These are phyloP conservation scores for Mesorhabditis belari DNA, from an alignment of 2,888 invertebrate species.

Conservation along the genomic window DNA sequence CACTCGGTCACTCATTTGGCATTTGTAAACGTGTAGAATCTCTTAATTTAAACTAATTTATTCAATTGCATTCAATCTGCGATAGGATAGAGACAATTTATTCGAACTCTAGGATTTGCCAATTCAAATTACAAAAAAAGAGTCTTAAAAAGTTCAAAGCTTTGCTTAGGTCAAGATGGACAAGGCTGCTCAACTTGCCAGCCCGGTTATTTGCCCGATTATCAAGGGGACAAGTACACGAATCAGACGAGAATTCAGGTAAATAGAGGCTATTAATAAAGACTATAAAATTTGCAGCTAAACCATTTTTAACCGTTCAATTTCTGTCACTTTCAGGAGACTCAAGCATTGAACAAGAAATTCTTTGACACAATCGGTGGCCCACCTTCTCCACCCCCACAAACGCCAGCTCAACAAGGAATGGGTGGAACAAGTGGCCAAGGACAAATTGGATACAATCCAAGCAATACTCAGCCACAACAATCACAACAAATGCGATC, in stretches of 20 bases:
- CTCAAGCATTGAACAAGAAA: conserved; percentile 36
- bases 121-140: too few species aligned
- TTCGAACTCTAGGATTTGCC: too few species aligned
- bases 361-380: conserved; percentile 44
- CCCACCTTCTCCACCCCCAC: conserved; percentile 31
- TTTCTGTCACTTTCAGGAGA: conserved; percentile 17
- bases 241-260: conserved; percentile 31
- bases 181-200: conserved; percentile 13
- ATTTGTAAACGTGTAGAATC: too few species aligned
- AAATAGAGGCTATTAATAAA: neutral
- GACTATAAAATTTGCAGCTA: too few species aligned
- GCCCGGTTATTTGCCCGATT: conserved; percentile 48
- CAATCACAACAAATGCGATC: too few species aligned
- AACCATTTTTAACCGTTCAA: too few species aligned
- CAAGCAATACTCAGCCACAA: too few species aligned
- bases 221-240: conserved; percentile 44
- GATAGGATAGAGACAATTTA: too few species aligned
- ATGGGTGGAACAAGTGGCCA: conserved; percentile 10
- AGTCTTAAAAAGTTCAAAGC: too few species aligned
- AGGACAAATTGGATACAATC: neutral
- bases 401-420: conserved; percentile 26
- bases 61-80: too few species aligned
- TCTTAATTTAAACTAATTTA: too few species aligned
- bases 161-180: conserved; percentile 1
- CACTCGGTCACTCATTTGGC: too few species aligned